These are phyloP conservation scores for Origma solitaria DNA, from an alignment of 2,113 vertebrate species.

Conservation along the genomic window DNA sequence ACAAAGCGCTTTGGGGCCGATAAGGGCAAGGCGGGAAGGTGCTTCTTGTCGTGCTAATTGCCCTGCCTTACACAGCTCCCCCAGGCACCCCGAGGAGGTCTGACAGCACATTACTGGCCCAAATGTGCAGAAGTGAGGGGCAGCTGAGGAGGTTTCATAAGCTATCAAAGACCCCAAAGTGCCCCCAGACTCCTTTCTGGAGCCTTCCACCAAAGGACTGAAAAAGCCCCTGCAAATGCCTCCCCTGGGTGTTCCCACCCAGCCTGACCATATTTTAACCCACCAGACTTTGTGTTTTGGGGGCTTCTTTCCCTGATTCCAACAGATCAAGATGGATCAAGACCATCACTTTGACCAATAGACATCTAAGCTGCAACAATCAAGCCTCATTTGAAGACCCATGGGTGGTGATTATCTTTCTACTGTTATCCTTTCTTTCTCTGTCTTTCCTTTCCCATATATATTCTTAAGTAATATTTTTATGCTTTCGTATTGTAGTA, in stretches of 20 bases:
- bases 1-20: not conserved
- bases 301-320: not conserved
- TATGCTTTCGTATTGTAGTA: not conserved
- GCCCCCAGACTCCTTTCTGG: not conserved
- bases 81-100: not conserved
- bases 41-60: not conserved
- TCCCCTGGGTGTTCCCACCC: accelerated
- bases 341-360: not conserved
- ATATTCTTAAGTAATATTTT: not conserved
- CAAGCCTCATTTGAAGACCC: accelerated
- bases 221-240: not conserved
- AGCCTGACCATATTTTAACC: not conserved
- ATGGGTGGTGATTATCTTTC: not conserved
- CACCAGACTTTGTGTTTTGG: accelerated
- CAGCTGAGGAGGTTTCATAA: not conserved
- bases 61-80: not conserved
- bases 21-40: accelerated
- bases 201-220: not conserved
- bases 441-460: not conserved
- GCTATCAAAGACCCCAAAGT: not conserved
- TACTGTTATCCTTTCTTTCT: not conserved
- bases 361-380: not conserved
- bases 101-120: not conserved
- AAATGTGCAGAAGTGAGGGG: not conserved
- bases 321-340: not conserved